Evolutionary conservation across 1,140 invertebrate genomes (phyloP).

Genomic region (Zaprionus nigranus): DNA sequence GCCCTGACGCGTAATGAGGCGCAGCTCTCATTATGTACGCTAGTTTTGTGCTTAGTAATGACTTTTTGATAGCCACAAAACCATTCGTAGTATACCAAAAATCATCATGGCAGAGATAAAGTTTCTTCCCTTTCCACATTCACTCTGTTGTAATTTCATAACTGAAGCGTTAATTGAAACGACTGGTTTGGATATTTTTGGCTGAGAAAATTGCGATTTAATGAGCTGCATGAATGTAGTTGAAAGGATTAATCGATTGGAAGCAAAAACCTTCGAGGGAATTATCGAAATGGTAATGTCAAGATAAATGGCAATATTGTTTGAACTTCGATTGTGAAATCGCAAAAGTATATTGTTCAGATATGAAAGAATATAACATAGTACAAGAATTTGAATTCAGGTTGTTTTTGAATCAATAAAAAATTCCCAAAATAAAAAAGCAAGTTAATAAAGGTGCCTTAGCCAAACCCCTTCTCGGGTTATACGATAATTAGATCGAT

Average conservation of each 20-base stretch:
- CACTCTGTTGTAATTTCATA: constrained; percentile 2
- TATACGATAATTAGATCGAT: no score
- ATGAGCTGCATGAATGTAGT: constrained; percentile 42
- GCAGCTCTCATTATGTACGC: constrained; percentile 40
- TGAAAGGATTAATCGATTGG: constrained; percentile 32
- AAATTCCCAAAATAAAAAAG: no score
- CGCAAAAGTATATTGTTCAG: no score
- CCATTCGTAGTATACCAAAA: constrained; percentile 9
- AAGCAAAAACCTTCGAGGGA: not conserved
- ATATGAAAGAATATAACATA: no score
- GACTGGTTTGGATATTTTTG: constrained; percentile 29
- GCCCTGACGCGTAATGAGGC: constrained; percentile 42
- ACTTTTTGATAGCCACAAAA: constrained; percentile 64
- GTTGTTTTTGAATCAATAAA: no score
- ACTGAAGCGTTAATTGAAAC: constrained; percentile 57
- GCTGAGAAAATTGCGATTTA: constrained; percentile 34
- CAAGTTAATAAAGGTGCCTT: no score
- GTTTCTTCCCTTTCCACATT: not conserved
- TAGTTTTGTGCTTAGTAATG: constrained; percentile 72
- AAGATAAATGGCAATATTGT: not conserved
- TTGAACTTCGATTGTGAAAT: not conserved
- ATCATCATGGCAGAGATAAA: constrained; percentile 36
- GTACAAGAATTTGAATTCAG: no score
- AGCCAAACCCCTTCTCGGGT: accelerated
- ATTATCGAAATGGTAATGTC: not conserved